Evolutionary conservation across 2,113 vertebrate genomes (phyloP), one percentile per base, ranked within the genome.

Genomic region (Ranitomeya imitator): DNA sequence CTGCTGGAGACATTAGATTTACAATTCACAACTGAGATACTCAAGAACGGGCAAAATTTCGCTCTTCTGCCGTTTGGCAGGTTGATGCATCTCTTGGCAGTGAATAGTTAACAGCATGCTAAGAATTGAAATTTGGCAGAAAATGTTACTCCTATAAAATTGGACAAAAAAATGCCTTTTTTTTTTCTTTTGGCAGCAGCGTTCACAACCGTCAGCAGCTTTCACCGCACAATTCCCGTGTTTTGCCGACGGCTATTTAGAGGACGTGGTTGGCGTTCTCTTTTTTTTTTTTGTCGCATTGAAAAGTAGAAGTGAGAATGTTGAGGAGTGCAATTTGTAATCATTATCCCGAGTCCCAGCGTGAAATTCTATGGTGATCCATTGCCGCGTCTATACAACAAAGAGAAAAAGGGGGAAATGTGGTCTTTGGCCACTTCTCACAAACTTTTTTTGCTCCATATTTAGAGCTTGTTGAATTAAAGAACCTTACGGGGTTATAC

Each of bases 91-190:
- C 7, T 26, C 45, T 86, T 86, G 85, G 74, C 74, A 51, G 0
- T 0, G 85, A 54, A 79, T 54, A 23, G 74, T 52, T 67, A 79
- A 79, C 74, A 79, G 55, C 18, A 12, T 86, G 85, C 26, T 26
- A 51, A 79, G 85, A 52, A 61, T 54, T 61, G 74, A 65, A 61
- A 54, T 31, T 67, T 79, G 85, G 59, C 85, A 55, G 77, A 57
- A 54, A 67, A 37, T 55, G n/a, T 55, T 79, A 23, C 69, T 67
- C 60, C 76, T 86, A 37, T 67, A 9, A 69, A 79, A 52, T 57
- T 14, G 6, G 76, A 80, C 7, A 4, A 71, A 73, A 85, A 19
- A 45, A 45, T 4, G 37, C 37, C 0, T 3, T 3, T 45, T 45
- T 67, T 19, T 5, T 14, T 67, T 77, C n/a, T 63, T 86, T 51